Evolutionary conservation across 1,140 invertebrate species (phyloP), one percentile per base, ranked within the genome.

Genomic region (Aethina tumida): DNA sequence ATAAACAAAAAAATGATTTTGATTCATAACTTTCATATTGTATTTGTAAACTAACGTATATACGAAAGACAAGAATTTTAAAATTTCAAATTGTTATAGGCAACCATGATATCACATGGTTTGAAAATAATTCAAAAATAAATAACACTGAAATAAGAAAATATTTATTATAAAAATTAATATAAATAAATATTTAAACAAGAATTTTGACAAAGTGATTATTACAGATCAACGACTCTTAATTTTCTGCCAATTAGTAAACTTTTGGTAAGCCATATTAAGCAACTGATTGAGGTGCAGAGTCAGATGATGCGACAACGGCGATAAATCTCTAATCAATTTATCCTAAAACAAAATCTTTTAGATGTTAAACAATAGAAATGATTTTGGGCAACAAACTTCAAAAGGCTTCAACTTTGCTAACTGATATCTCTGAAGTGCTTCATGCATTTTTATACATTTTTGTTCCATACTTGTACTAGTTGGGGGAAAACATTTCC

Each of bases 401-500:
- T 88, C 84, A 60, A 87, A 87, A 9, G 80, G 84, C 55, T 84
- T 79, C 6, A 97, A 58, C 63, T 86, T 89, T 12, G 81, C 81
- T 49, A 78, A 73, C 63, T 92, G 81, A 67, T 94, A 96, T 55
- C 83, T 76, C 34, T 86, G 79, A 31, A 97, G 58, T 1, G 89
- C 89, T 45, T 85, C 79, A 42, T 93, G 83, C 79, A 92, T 92
- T 52, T 79, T 76, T 13, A 78, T 68, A 1, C 84, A 76, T 64
- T 93, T 89, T 18, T 87, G 80, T 56, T 89, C 80, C 7, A 82
- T 62, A 33, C 77, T 73, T 21, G 77, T 71, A 5, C 79, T 83
- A 0, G 83, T 88, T 7, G 84, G 81, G 29, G 92, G 93, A 67
- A 97, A 95, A 62, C 88, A 88, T 16, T 77, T 71, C 92, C 93